These are phyloP conservation scores for Amphiprion percula DNA, from an alignment of 2,113 vertebrate species.

Conservation along the genomic window DNA sequence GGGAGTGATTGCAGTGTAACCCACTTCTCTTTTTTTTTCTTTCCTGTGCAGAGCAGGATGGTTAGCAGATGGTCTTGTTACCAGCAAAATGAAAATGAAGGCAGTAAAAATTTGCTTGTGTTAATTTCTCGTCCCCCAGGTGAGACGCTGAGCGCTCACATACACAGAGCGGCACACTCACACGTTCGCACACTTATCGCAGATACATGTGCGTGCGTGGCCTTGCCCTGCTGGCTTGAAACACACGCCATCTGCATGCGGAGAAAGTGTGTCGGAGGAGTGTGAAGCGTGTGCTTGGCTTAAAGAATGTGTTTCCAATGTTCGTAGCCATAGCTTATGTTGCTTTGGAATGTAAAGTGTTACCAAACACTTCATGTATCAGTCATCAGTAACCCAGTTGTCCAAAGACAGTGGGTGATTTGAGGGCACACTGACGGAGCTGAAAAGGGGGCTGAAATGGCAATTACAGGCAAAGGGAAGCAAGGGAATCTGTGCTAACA, in stretches of 20 bases:
- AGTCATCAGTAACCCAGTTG: slow-evolving; percentile 64
- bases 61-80: slow-evolving; percentile 89
- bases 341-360: slow-evolving; percentile 78
- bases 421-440: slow-evolving; percentile 60
- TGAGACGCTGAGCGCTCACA: slow-evolving; percentile 69
- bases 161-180: slow-evolving; percentile 27
- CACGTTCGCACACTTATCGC: slow-evolving; percentile 34
- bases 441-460: slow-evolving; percentile 69
- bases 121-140: slow-evolving; percentile 87
- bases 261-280: slow-evolving; percentile 75
- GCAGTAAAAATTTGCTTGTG: slow-evolving; percentile 85
- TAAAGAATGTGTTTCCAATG: slow-evolving; percentile 73
- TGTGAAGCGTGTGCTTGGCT: slow-evolving; percentile 76
- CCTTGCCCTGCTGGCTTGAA: slow-evolving; percentile 74
- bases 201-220: slow-evolving; percentile 37
- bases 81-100: slow-evolving; percentile 89
- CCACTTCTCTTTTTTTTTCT: slow-evolving; percentile 41
- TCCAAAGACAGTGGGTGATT: slow-evolving; percentile 70
- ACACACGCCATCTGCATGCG: slow-evolving; percentile 77
- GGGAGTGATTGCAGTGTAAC: slow-evolving; percentile 67
- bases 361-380: slow-evolving; percentile 68
- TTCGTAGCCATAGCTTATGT: slow-evolving; percentile 79
- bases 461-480: slow-evolving; percentile 67
- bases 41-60: slow-evolving; percentile 73
- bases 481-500: slow-evolving; percentile 69